phyloP scores from a whole-genome alignment of 2,888 invertebrate genomes.

The Lasioglossum malachurum region DNA sequence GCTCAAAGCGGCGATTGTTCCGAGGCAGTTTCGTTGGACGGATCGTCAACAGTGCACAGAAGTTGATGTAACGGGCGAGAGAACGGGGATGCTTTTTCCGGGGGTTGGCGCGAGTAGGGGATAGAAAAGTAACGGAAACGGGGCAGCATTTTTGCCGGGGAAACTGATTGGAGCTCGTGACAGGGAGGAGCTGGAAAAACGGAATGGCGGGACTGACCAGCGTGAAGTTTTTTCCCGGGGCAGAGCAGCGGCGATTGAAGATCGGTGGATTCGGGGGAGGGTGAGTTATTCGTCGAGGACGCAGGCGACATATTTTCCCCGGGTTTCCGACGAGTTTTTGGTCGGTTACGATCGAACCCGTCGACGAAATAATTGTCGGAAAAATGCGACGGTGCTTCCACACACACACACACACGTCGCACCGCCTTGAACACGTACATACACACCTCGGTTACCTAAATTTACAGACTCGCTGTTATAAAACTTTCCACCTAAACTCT shows the following conservation, averaged over 20 bases:
- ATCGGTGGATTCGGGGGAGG: background rate
- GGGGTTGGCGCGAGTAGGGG: background rate
- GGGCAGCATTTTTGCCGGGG: constrained; percentile 18
- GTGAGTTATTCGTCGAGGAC: constrained; percentile 17
- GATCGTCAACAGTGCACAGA: background rate
- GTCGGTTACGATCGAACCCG: background rate
- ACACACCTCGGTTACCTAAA: background rate
- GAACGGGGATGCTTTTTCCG: background rate
- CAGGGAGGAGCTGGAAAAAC: constrained; percentile 25
- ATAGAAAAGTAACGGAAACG: background rate
- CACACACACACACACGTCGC: background rate
- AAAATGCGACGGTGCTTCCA: background rate
- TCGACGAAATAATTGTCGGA: background rate
- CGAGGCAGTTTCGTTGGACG: background rate
- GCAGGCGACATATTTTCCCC: constrained; percentile 10
- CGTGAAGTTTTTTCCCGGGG: constrained; percentile 2
- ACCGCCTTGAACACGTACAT: background rate
- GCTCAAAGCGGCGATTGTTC: background rate
- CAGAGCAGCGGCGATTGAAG: constrained; percentile 1
- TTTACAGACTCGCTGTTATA: background rate
- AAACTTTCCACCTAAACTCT: constrained; percentile 1
- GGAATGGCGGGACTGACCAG: constrained; percentile 22
- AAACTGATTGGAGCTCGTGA: constrained; percentile 29
- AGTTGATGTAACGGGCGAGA: background rate
- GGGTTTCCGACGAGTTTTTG: background rate